Evolutionary conservation across 2,113 vertebrate species (phyloP).

Genomic region (Plotosus lineatus): DNA sequence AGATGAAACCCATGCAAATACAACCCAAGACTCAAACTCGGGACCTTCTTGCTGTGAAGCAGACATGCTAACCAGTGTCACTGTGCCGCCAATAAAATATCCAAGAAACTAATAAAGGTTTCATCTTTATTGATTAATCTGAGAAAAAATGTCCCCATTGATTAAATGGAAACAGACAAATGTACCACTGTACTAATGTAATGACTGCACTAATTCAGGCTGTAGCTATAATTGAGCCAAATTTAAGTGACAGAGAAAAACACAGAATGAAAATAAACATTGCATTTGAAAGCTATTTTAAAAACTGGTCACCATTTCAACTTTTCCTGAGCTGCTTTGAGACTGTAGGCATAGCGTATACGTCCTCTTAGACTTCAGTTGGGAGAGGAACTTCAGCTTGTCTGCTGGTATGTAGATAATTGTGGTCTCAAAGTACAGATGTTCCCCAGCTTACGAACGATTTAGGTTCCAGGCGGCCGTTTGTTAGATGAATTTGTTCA

Average conservation of each 20-base stretch:
- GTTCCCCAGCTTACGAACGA: too few species aligned
- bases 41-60: too few species aligned
- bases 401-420: constrained; percentile 47
- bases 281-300: not conserved
- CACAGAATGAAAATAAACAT: not conserved
- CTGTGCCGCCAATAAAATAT: not conserved
- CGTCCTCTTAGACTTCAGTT: constrained; percentile 59
- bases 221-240: not conserved
- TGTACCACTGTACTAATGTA: not conserved
- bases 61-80: too few species aligned
- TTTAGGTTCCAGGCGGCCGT: too few species aligned
- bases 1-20: too few species aligned
- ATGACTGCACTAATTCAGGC: not conserved
- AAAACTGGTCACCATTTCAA: not conserved
- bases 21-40: too few species aligned
- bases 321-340: not conserved
- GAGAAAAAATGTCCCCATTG: not conserved
- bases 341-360: not conserved
- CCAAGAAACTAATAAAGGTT: not conserved
- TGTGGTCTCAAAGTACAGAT: too few species aligned
- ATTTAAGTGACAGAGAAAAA: not conserved
- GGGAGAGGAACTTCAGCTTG: constrained; percentile 58
- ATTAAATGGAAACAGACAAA: not conserved
- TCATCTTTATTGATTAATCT: not conserved
- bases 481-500: too few species aligned